Evolutionary conservation across 2,797 vertebrate species (phyloP).

Genomic region (Brachyalestes nurse): DNA sequence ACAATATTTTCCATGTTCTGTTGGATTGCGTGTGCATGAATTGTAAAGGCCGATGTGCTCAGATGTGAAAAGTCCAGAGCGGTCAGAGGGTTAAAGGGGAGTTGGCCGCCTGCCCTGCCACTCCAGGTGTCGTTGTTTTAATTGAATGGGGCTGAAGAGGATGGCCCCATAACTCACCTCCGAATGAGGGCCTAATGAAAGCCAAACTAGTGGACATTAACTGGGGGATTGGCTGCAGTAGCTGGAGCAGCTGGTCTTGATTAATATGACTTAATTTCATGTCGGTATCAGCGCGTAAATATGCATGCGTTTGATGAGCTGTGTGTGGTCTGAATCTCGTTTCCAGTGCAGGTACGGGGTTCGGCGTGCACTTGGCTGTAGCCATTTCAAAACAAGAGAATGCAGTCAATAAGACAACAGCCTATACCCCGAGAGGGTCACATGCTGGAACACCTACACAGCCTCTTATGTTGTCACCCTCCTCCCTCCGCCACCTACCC

Average conservation of each 20-base stretch:
- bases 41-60: constrained; percentile 25
- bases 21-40: constrained; percentile 8
- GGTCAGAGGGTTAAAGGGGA: constrained; percentile 15
- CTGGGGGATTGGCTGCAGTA: constrained; percentile 64
- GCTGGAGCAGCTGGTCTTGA: constrained; percentile 70
- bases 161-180: constrained; percentile 70
- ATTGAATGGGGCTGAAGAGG: constrained; percentile 68
- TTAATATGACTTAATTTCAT: constrained; percentile 57
- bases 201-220: constrained; percentile 59
- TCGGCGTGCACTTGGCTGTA: too few relatives aligned
- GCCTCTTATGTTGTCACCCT: background rate
- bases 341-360: background rate
- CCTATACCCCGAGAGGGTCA: constrained; percentile 19
- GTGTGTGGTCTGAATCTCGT: constrained; percentile 11
- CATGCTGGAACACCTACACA: constrained; percentile 5
- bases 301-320: background rate
- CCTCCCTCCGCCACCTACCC: background rate
- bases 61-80: constrained; percentile 33
- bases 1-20: background rate
- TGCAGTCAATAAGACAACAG: background rate
- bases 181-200: constrained; percentile 65
- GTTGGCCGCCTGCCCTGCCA: constrained; percentile 49
- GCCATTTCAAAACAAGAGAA: background rate
- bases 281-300: constrained; percentile 13
- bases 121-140: constrained; percentile 72